Conservation (phyloP, 2,888 invertebrate genomes). For the Eucriotettix oculatus region DNA sequence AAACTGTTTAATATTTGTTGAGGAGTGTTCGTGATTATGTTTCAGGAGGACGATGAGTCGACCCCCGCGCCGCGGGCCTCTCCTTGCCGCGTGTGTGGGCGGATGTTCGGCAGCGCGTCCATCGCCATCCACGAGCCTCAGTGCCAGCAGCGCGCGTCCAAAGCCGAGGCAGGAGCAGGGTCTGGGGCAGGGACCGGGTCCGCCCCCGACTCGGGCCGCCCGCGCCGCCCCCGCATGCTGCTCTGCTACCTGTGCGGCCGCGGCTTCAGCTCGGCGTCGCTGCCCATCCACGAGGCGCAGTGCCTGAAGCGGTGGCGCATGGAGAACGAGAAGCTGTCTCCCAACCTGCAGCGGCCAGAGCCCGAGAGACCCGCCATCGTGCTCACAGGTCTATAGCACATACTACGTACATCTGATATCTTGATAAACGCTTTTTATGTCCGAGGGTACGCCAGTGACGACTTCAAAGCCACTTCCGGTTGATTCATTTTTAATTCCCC, state of each 20-base stretch:
- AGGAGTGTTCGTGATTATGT: too few relatives aligned
- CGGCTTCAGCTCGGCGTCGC: slow-evolving; percentile 46
- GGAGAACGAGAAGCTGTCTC: slow-evolving; percentile 39
- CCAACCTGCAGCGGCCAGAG: slow-evolving; percentile 30
- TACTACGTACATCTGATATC: too few relatives aligned
- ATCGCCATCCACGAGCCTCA: slow-evolving; percentile 49
- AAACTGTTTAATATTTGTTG: too few relatives aligned
- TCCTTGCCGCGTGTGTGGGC: slow-evolving; percentile 44
- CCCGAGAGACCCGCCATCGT: slow-evolving; percentile 24
- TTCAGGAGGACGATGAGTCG: background rate
- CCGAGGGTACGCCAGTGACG: too few relatives aligned
- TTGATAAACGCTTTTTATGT: too few relatives aligned
- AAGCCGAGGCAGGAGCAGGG: background rate
- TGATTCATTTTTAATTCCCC: too few relatives aligned
- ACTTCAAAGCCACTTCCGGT: too few relatives aligned
- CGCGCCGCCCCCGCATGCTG: slow-evolving; percentile 21
- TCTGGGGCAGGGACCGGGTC: background rate
- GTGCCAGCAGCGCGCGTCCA: slow-evolving; percentile 33
- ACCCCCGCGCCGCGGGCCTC: background rate
- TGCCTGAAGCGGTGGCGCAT: slow-evolving; percentile 43
- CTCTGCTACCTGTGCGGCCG: slow-evolving; percentile 47
- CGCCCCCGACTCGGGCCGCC: slow-evolving; percentile 8
- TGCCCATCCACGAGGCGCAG: slow-evolving; percentile 47
- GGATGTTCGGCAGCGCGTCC: slow-evolving; percentile 44
- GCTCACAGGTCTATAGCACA: background rate